Base-by-base conservation (phyloP, 2,888 invertebrate species). In the Criorhina ranunculi region DNA sequence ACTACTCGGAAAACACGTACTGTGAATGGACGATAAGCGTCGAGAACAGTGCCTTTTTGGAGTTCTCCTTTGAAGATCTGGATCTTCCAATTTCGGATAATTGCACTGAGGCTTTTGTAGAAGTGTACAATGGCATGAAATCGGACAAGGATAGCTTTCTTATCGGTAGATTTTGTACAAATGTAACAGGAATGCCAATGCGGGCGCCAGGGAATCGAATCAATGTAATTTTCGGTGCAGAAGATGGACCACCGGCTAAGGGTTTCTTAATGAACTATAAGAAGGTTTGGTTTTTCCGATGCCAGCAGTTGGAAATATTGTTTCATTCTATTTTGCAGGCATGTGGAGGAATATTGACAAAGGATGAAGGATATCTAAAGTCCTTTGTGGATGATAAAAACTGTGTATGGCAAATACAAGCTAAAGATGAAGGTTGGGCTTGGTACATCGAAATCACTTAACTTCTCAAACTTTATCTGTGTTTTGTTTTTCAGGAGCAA, bases 21-120 rank as follows among this genome's bases (percentile, higher is more conserved):
- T 99, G 98, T 89, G 93, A 94, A 57, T 98, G 97, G 97, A 94
- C 97, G 66, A 91, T 93, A 35, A 94, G 95, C 1, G 94, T 95
- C 51, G 89, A 90, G 75, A 93, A 94, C 90, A 95, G 96, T 88
- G 88, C 88, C 4, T 87, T 87, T 5, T 5, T 97, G 15, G 93
- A 94, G 87, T 89, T 96, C 0, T 93, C 93, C 11, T 95, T 96
- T 88, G 88, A 92, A 5, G 95, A 95, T 87, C 93, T 96, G 86
- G 94, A 94, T 88, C 86, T 94, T 2, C 93, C 93, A 87, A 73
- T 11, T 8, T 15, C 24, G 4, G 29, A 35, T 1, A 86, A 87
- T 31, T 88, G 88, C 60, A 70, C 76, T 4, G 66, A 83, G 2
- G 79, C 76, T 51, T 78, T 72, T 44, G 55, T 88, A 5, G 79